Evolutionary conservation across 2,888 invertebrate species (phyloP).

Genomic region (Drosophila koepferae): DNA sequence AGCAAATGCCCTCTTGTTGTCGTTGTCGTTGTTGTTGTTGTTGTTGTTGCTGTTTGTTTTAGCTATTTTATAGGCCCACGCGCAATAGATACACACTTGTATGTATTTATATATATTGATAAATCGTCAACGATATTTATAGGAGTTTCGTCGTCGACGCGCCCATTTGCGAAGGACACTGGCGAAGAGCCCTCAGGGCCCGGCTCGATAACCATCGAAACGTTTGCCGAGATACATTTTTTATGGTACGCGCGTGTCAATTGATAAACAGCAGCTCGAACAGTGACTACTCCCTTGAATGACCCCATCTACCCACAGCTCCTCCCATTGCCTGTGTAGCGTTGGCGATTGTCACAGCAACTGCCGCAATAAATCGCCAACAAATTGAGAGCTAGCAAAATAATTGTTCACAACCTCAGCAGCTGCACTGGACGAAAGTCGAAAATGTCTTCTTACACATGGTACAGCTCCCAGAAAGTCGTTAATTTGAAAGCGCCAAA

Average conservation of each 20-base stretch:
- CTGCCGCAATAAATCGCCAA: conserved; percentile 58
- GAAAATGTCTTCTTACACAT: not conserved
- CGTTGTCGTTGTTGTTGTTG: conserved; percentile 2
- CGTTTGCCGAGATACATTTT: conserved; percentile 54
- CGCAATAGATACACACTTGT: conserved; percentile 46
- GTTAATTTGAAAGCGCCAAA: not conserved
- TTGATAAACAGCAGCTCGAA: conserved; percentile 66
- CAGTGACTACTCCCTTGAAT: conserved; percentile 1
- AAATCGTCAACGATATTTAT: conserved; percentile 74
- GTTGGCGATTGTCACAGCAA: conserved; percentile 52
- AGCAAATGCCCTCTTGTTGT: conserved; percentile 25
- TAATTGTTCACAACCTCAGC: conserved; percentile 34
- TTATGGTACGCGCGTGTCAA: conserved; percentile 71
- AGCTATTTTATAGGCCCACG: conserved; percentile 69
- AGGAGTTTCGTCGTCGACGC: conserved; percentile 70
- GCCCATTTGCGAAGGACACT: conserved; percentile 60
- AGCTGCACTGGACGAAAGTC: not conserved
- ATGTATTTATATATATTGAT: no score
- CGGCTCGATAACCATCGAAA: conserved; percentile 17
- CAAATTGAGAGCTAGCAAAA: conserved; percentile 59
- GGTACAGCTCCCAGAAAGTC: not conserved
- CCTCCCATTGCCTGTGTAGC: not conserved
- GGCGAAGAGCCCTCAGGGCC: conserved; percentile 27
- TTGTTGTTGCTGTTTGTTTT: conserved; percentile 3
- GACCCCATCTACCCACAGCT: conserved; percentile 1